These are phyloP conservation scores for Patiria miniata DNA, from an alignment of 35 echinoderm and acorn worm species.

Conservation along the genomic window DNA sequence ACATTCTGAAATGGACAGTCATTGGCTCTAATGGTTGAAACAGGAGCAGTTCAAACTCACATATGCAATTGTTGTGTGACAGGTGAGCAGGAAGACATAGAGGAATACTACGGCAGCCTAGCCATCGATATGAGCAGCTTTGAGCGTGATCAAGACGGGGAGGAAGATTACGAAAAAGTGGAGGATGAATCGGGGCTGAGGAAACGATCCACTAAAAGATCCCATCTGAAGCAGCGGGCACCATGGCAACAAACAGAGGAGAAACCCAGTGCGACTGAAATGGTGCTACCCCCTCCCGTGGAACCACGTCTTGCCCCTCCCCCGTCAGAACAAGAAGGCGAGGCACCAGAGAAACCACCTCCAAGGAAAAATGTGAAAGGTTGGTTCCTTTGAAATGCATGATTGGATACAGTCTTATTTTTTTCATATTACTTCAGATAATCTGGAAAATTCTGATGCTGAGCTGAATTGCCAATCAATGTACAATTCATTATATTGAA, in stretches of 20 bases:
- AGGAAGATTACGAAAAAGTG: constrained; percentile 35
- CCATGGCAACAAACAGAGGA: not conserved
- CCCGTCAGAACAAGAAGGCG: not conserved
- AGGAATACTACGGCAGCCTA: constrained; percentile 40
- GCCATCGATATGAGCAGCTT: not conserved
- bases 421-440: not conserved
- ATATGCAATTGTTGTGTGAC: not conserved
- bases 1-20: not conserved
- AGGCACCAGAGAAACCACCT: not conserved
- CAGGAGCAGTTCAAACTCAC: not conserved
- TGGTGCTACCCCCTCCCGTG: not conserved
- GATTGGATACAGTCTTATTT: not conserved
- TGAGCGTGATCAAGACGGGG: constrained; percentile 23
- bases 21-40: too few relatives aligned
- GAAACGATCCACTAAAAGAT: not conserved
- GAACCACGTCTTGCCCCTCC: not conserved
- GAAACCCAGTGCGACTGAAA: not conserved
- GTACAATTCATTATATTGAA: too few relatives aligned
- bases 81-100: constrained; percentile 36
- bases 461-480: too few relatives aligned
- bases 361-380: not conserved
- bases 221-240: not conserved
- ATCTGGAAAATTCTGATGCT: too few relatives aligned
- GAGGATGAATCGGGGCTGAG: not conserved
- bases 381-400: not conserved